Conservation (phyloP, 2,113 vertebrate species). For the Otis tarda region DNA sequence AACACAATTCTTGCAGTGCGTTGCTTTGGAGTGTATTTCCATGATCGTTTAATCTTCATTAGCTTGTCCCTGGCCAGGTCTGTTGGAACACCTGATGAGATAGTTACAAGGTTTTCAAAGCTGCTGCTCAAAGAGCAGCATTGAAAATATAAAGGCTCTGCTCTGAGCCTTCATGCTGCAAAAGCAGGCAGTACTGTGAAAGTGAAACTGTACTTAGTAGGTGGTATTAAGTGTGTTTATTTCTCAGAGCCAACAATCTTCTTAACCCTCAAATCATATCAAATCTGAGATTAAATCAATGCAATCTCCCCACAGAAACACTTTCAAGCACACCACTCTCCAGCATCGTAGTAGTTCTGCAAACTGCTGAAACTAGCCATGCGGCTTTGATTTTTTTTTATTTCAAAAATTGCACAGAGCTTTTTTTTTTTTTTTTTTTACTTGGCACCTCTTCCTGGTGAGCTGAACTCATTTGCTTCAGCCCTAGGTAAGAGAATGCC, state of each 20-base stretch:
- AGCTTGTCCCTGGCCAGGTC: background rate
- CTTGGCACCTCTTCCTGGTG: background rate
- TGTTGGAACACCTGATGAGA: background rate
- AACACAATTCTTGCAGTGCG: background rate
- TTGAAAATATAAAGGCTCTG: background rate
- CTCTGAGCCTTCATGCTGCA: background rate
- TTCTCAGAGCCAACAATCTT: conserved; percentile 6
- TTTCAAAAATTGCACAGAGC: background rate
- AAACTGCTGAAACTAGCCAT: background rate
- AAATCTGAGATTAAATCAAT: conserved; percentile 37
- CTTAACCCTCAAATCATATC: background rate
- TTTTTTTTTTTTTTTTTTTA: background rate
- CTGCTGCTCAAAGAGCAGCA: background rate
- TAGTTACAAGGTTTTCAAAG: background rate
- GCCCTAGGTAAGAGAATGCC: background rate
- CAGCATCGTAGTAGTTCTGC: background rate
- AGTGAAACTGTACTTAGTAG: background rate
- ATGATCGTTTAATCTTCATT: background rate
- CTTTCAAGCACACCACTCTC: background rate
- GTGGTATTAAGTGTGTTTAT: conserved; percentile 20
- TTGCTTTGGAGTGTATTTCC: background rate
- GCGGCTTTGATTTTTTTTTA: background rate
- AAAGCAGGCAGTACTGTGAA: background rate
- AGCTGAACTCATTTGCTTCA: background rate
- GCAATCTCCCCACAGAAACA: background rate